Percentiles rank a stretch among this genome's conserved stretches.
Evolutionary conservation across 2,888 invertebrate genomes (phyloP).

Genomic region (Leptinotarsa haldemani): DNA sequence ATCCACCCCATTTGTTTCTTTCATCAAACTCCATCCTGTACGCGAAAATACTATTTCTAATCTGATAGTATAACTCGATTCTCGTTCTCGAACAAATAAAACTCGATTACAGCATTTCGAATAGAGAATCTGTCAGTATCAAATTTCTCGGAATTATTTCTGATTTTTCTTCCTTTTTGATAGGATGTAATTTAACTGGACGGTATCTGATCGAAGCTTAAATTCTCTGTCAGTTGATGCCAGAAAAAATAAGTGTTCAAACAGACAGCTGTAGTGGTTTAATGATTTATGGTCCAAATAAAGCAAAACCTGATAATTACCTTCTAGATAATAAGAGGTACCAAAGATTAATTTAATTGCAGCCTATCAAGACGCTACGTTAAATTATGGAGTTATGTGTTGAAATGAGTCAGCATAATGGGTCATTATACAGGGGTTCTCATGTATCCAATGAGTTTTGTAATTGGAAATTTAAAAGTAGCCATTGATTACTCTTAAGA

Average conservation of each 20-base stretch:
- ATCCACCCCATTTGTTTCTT: too few species aligned
- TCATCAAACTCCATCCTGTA: background rate
- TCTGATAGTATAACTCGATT: constrained; percentile 13
- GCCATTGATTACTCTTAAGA: background rate
- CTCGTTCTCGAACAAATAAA: constrained; percentile 1
- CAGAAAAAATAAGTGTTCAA: constrained; percentile 36
- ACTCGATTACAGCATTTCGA: constrained; percentile 21
- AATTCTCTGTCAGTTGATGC: constrained; percentile 24
- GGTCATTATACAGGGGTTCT: constrained; percentile 2
- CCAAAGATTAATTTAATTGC: constrained; percentile 27
- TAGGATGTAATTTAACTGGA: constrained; percentile 39
- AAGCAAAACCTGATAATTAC: constrained; percentile 26
- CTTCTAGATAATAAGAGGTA: constrained; percentile 21
- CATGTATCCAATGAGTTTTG: background rate
- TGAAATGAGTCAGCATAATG: constrained; percentile 20
- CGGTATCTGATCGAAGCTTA: constrained; percentile 35
- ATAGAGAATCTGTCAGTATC: constrained; percentile 29
- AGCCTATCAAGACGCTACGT: constrained; percentile 21
- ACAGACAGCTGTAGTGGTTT: constrained; percentile 38
- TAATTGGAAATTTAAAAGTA: background rate
- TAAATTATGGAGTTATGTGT: constrained; percentile 17
- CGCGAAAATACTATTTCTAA: background rate
- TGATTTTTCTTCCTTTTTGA: constrained; percentile 28
- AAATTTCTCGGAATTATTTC: constrained; percentile 39
- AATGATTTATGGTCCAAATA: constrained; percentile 43